phyloP scores from a whole-genome alignment of 2,113 vertebrate genomes.

The Urocynchramus pylzowi region DNA sequence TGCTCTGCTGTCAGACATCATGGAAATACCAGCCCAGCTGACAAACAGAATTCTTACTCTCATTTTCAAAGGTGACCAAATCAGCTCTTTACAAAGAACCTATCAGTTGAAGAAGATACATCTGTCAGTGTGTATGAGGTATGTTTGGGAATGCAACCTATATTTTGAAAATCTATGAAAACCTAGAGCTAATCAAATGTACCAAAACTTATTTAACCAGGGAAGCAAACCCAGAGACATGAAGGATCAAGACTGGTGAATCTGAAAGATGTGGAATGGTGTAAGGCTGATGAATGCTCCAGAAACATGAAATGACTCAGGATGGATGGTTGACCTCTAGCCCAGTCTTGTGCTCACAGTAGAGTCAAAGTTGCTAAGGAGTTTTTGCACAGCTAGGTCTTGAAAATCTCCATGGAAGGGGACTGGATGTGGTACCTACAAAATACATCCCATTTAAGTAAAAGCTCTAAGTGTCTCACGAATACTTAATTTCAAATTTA shows the following conservation, averaged over 20 bases:
- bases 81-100: background rate
- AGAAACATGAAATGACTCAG: background rate
- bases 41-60: background rate
- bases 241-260: background rate
- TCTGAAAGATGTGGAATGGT: background rate
- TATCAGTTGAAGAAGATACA: background rate
- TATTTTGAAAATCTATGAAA: background rate
- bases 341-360: background rate
- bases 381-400: background rate
- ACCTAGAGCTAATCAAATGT: background rate
- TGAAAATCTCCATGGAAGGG: background rate
- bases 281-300: background rate
- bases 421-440: background rate
- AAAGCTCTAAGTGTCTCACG: background rate
- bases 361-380: background rate
- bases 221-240: background rate
- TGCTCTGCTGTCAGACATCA: background rate
- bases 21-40: background rate
- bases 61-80: background rate
- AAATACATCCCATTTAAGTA: background rate
- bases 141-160: background rate
- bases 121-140: background rate
- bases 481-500: background rate
- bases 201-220: background rate
- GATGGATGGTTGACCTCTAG: fast-evolving